A percentile compares a stretch with the other conserved stretches of the same genome.
Evolutionary conservation across 2,113 vertebrate species (phyloP).

Genomic region (Rhea americana): DNA sequence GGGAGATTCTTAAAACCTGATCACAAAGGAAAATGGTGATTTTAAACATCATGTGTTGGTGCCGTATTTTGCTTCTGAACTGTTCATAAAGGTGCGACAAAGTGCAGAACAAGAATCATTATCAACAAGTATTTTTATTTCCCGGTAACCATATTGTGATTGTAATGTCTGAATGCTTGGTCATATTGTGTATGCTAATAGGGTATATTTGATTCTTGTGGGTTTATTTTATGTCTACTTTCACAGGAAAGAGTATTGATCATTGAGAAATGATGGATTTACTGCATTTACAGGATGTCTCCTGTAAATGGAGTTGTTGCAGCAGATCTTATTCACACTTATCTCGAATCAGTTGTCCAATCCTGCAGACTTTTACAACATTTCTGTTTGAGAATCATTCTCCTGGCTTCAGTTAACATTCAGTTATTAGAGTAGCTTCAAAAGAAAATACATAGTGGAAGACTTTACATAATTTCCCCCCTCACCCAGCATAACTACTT

Average conservation of each 20-base stretch:
- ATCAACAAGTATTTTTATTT: not conserved
- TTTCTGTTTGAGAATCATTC: not conserved
- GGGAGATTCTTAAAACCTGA: not conserved
- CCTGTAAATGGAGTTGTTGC: not conserved
- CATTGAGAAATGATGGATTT: not conserved
- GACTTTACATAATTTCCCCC: not conserved
- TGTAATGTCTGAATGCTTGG: not conserved
- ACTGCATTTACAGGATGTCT: not conserved
- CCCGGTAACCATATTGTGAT: not conserved
- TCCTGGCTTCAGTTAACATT: not conserved
- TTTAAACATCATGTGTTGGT: not conserved
- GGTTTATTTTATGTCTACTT: not conserved
- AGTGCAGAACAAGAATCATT: not conserved
- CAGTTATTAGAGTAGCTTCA: not conserved
- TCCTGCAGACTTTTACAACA: not conserved
- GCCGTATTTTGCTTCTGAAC: not conserved
- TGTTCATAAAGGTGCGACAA: not conserved
- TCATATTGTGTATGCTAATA: not conserved
- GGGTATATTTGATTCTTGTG: not conserved
- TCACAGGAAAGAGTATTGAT: not conserved
- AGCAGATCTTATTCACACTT: not conserved
- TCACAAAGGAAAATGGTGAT: not conserved
- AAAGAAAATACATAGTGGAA: not conserved
- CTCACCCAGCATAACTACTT: not conserved
- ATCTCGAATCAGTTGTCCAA: not conserved